Evolutionary conservation across 2,113 vertebrate genomes (phyloP).

Genomic region (Calyptommatus sinebrachiatus): DNA sequence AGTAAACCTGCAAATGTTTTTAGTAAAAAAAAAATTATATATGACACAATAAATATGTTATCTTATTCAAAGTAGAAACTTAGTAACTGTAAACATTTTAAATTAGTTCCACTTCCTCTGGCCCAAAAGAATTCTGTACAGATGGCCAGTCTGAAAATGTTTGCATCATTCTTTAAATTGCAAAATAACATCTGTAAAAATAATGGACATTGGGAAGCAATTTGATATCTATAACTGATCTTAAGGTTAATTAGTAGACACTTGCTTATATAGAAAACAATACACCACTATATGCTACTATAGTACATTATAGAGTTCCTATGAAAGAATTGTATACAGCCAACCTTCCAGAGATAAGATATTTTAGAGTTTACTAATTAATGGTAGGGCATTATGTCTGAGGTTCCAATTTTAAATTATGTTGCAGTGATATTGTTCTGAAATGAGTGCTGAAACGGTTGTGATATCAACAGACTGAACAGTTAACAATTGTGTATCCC

Average conservation of each 20-base stretch:
- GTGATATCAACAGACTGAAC: background rate
- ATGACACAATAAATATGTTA: background rate
- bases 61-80: background rate
- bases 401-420: background rate
- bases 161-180: background rate
- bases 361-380: background rate
- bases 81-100: conserved; percentile 8
- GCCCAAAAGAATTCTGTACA: background rate
- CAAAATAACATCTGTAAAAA: background rate
- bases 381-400: background rate
- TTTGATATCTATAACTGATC: background rate
- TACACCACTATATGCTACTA: background rate
- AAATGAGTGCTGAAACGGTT: background rate
- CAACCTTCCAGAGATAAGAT: background rate
- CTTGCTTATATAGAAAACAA: conserved; percentile 1
- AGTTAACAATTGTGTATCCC: background rate
- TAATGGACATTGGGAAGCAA: background rate
- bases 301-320: background rate
- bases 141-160: background rate
- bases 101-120: background rate
- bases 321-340: background rate
- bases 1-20: conserved; percentile 32
- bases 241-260: conserved; percentile 19
- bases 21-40: conserved; percentile 22
- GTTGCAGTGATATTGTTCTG: background rate